Base-by-base conservation (phyloP, 1,140 invertebrate genomes). In the Agrilus planipennis region DNA sequence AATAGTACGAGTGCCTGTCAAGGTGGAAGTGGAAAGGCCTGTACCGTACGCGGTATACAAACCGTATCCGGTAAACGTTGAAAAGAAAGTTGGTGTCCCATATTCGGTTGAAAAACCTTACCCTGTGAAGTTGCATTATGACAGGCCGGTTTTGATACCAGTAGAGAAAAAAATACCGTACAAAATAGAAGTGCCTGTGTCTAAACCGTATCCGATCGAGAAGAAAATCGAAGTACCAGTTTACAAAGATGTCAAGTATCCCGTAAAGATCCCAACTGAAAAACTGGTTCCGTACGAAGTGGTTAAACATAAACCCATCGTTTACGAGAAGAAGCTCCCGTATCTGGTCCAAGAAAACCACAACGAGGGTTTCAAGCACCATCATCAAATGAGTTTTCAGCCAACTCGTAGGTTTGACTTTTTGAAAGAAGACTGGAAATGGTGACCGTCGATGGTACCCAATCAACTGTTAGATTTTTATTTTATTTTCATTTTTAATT, bases 271-370 rank as follows among this genome's bases (percentile, higher is more conserved):
- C 18, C 69, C 64, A 48, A 68, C 75, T 37, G 71, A 78, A 49
- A 67, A 66, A 43, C 71, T 73, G 23, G 73, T 76, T 11, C 69
- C 77, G n/a, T 75, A 77, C n/a, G 73, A 77, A 44, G 79, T 83
- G 0, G 63, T 71, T 45, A 73, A 72, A 44, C 77, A 76, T 52
- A 74, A 83, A 23, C 75, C 75, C 0, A 69, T 71, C 30, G 58
- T 62, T 12, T 65, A 71, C 1, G 64, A 68, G 34, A 66, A 69
- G 39, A 65, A 64, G 6, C 59, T 69, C 23, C 69, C 71, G 6
- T 69, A 71, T 25, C 67, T 73, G 14, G 75, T 80, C 2, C 74
- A 67, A 43, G 73, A n/a, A n/a, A n/a, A n/a, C n/a, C n/a, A n/a
- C n/a, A n/a, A n/a, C n/a, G n/a, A n/a, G n/a, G n/a, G n/a, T n/a